Evolutionary conservation across 2,113 vertebrate genomes (phyloP).

Genomic region (Seriola dumerili): DNA sequence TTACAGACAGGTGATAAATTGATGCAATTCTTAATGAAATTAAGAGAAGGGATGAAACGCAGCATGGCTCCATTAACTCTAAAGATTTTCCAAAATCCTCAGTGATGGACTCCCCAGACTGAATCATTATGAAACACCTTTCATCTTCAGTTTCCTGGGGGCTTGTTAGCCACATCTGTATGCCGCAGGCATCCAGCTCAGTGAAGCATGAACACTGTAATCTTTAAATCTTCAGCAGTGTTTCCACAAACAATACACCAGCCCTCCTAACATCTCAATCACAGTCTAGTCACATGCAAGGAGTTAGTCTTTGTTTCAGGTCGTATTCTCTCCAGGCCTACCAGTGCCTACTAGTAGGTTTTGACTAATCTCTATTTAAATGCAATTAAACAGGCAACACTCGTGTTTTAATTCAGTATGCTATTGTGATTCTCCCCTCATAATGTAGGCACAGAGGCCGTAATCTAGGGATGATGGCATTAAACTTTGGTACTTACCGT

Average conservation of each 20-base stretch:
- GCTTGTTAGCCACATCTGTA: conserved; percentile 58
- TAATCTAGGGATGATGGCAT: background rate
- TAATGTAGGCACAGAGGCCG: background rate
- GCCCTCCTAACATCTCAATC: conserved; percentile 51
- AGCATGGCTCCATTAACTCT: conserved; percentile 44
- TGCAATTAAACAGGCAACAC: conserved; percentile 22
- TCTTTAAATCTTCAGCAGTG: conserved; percentile 52
- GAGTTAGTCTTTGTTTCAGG: conserved; percentile 40
- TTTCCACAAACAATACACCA: conserved; percentile 60
- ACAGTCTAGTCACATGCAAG: conserved; percentile 46
- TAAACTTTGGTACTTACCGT: background rate
- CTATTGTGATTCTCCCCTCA: background rate
- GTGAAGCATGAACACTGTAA: conserved; percentile 59
- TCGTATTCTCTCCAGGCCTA: conserved; percentile 39
- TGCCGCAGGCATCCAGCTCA: conserved; percentile 26
- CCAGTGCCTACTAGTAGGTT: conserved; percentile 43
- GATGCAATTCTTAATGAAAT: conserved; percentile 7
- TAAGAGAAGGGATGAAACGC: conserved; percentile 11
- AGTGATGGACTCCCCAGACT: conserved; percentile 29
- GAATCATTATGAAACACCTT: conserved; percentile 48
- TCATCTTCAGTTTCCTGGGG: conserved; percentile 36
- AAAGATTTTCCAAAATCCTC: conserved; percentile 27
- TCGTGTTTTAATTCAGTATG: background rate
- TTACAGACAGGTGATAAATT: conserved; percentile 31
- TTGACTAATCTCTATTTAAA: conserved; percentile 38